A percentile compares a stretch with the other conserved stretches of the same genome.
Conservation (phyloP, 1,140 invertebrate species). For the Calliphora vicina region DNA sequence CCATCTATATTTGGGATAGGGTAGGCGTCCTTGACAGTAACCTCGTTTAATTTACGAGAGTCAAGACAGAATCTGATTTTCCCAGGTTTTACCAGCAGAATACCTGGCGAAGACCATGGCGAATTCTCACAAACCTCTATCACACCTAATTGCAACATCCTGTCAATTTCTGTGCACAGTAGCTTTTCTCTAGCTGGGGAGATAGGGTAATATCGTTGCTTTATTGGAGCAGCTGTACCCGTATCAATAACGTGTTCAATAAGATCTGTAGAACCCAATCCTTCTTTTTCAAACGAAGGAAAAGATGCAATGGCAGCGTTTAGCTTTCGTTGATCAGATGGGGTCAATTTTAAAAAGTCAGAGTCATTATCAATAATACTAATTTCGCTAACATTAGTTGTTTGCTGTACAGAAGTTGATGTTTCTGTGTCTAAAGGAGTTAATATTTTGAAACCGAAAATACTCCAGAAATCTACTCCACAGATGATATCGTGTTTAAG, state of each 20-base stretch:
- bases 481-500: too few species aligned
- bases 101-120: conserved; percentile 21
- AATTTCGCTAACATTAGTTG: too few species aligned
- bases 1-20: neutral
- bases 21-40: neutral
- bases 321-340: too few species aligned
- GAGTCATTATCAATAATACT: too few species aligned
- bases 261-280: neutral
- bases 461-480: too few species aligned
- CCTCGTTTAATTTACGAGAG: neutral
- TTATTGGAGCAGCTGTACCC: neutral
- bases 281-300: neutral
- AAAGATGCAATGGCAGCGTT: neutral
- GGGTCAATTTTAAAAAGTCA: too few species aligned
- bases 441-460: too few species aligned
- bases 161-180: neutral
- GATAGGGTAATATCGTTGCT: neutral
- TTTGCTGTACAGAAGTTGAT: too few species aligned
- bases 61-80: conserved; percentile 7
- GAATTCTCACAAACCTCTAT: neutral
- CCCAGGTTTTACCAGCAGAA: neutral
- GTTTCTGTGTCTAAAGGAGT: too few species aligned
- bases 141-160: neutral
- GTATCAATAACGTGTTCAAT: conserved; percentile 1
- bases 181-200: neutral